A percentile compares a stretch with the other conserved stretches of the same genome.
These are phyloP conservation scores for Datnioides undecimradiatus DNA, from an alignment of 2,113 vertebrate species.

Conservation along the genomic window DNA sequence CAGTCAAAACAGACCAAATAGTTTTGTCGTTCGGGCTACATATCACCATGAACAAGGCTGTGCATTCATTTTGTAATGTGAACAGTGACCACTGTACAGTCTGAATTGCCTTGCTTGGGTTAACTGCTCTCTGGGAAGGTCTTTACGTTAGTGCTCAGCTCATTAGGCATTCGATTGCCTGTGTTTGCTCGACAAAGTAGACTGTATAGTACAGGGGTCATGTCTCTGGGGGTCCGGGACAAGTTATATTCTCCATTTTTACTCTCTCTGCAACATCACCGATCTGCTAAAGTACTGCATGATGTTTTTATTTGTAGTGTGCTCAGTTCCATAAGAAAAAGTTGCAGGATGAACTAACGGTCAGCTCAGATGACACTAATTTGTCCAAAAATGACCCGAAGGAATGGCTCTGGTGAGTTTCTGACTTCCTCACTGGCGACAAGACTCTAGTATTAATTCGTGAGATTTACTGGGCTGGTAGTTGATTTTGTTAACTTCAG, in stretches of 20 bases:
- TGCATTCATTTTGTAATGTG: conserved; percentile 28
- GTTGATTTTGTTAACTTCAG: background rate
- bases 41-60: conserved; percentile 37
- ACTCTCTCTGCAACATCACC: background rate
- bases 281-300: background rate
- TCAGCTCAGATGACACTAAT: background rate
- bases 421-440: background rate
- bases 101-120: background rate
- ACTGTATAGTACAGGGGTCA: background rate
- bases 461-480: background rate
- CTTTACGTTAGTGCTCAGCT: conserved; percentile 6
- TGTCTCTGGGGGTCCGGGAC: background rate
- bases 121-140: background rate
- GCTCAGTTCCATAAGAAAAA: background rate
- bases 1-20: conserved; percentile 35
- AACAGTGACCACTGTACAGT: background rate
- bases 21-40: conserved; percentile 11
- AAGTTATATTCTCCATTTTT: background rate
- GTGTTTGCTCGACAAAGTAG: conserved; percentile 22
- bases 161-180: conserved; percentile 26
- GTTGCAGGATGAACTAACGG: background rate
- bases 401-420: no score
- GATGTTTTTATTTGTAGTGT: background rate
- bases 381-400: no score
- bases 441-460: background rate